phyloP scores from a whole-genome alignment of 2,797 vertebrate genomes.

The Mareca strepera region DNA sequence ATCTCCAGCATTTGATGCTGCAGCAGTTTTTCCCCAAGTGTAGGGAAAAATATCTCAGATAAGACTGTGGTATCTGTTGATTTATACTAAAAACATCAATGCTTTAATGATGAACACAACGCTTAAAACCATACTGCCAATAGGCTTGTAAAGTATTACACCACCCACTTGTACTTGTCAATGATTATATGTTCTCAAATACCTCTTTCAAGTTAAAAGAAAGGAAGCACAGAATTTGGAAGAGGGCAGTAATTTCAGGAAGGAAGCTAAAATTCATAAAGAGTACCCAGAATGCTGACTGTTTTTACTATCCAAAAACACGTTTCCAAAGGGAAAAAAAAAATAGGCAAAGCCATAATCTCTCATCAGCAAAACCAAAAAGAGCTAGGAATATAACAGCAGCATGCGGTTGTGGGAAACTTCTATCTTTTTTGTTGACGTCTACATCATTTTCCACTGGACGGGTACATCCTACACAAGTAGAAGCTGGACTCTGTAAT shows the following conservation, averaged over 20 bases:
- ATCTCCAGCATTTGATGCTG: background rate
- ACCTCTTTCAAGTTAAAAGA: background rate
- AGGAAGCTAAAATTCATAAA: background rate
- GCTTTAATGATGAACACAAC: background rate
- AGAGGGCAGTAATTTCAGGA: background rate
- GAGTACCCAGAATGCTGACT: background rate
- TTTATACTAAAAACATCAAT: background rate
- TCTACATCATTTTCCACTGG: background rate
- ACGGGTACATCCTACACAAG: background rate
- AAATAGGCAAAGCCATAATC: background rate
- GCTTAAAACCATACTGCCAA: background rate
- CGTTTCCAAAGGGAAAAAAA: background rate
- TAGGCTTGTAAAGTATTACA: background rate
- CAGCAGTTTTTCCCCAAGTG: background rate
- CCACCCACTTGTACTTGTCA: background rate
- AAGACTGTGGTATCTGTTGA: background rate
- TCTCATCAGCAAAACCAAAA: background rate
- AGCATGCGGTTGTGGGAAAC: background rate
- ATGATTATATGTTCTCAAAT: accelerated
- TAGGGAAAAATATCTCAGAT: background rate
- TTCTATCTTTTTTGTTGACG: background rate
- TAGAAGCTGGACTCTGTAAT: background rate
- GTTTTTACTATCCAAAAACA: background rate
- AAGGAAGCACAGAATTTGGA: background rate
- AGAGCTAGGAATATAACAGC: background rate